Conservation (phyloP, 2,113 vertebrate genomes). For the Psammodynastes pulverulentus region DNA sequence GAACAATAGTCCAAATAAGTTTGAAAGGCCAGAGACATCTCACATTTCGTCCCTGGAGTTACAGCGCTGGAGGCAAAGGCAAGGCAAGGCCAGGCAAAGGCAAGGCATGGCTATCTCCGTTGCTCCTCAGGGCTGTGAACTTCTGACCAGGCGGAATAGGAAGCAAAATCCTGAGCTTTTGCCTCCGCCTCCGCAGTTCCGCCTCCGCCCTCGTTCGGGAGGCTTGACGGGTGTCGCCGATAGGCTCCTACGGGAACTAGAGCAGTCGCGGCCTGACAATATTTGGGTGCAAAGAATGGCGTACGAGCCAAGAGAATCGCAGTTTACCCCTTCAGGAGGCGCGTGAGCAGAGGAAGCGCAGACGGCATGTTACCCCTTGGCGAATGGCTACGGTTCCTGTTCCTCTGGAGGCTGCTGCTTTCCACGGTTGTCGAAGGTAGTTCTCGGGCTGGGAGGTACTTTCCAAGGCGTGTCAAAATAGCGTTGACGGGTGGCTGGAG, state of each 20-base stretch:
- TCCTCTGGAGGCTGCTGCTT: neutral
- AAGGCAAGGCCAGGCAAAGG: neutral
- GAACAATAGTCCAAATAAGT: neutral
- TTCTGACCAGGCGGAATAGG: neutral
- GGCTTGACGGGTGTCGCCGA: neutral
- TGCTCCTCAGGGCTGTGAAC: no score
- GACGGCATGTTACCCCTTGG: neutral
- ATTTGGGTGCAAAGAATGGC: neutral
- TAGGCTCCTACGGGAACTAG: neutral
- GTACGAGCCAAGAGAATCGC: neutral
- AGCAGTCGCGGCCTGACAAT: accelerated
- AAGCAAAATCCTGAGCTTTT: neutral
- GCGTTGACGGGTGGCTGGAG: neutral
- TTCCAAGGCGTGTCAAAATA: neutral
- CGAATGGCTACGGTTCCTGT: neutral
- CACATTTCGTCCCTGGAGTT: neutral
- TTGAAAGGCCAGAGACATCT: neutral
- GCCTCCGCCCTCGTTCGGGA: neutral
- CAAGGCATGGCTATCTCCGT: no score
- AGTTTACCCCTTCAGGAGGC: neutral
- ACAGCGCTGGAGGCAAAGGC: neutral
- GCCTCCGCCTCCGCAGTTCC: neutral
- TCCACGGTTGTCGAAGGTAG: neutral
- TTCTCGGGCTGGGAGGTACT: neutral
- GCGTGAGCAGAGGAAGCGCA: neutral